Conservation (phyloP, 2,797 vertebrate species). For the Characodon lateralis region DNA sequence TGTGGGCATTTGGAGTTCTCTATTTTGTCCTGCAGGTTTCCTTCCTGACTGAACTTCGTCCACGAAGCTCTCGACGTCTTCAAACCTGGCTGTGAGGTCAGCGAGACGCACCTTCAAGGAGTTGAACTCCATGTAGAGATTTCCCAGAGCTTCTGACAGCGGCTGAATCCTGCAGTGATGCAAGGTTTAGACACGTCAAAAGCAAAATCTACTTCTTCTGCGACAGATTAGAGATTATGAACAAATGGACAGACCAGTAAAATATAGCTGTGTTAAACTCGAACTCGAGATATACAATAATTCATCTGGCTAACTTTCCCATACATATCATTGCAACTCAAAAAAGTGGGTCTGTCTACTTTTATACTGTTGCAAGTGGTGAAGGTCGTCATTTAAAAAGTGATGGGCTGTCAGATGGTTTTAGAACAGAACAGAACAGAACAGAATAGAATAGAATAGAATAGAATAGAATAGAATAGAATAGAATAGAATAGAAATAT, state of each 20-base stretch:
- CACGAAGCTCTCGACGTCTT: constrained; percentile 80
- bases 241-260: background rate
- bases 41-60: constrained; percentile 74
- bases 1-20: constrained; percentile 26
- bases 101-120: constrained; percentile 82
- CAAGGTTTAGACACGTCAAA: background rate
- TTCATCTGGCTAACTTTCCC: background rate
- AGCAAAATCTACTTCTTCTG: background rate
- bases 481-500: no score
- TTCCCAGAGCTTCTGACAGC: constrained; percentile 83
- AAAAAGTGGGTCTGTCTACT: background rate
- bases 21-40: constrained; percentile 18
- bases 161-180: constrained; percentile 79
- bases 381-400: background rate
- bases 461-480: no score
- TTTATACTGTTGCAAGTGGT: background rate
- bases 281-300: background rate
- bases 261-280: background rate
- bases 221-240: background rate
- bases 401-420: background rate
- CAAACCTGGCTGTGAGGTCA: constrained; percentile 81
- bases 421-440: background rate
- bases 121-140: constrained; percentile 87
- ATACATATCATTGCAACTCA: background rate
- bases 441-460: no score